Percentiles rank a stretch among this genome's conserved stretches.
Conservation (phyloP, 2,797 vertebrate genomes). For the Sardinella longiceps region DNA sequence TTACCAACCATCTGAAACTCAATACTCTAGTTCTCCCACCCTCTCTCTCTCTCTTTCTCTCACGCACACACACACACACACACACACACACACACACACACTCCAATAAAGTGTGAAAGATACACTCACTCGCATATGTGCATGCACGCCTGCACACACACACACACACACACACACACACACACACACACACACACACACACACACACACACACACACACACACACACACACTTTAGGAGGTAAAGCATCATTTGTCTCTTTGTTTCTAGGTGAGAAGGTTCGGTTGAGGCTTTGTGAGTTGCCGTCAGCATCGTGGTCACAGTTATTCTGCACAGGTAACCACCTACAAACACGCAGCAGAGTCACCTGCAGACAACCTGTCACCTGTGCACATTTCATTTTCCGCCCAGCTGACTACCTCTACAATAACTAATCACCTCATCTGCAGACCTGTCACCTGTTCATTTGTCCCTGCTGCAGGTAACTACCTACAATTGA, state of each 20-base stretch:
- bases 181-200: conserved; percentile 16
- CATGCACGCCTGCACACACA: no score
- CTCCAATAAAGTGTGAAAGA: not conserved
- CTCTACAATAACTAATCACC: not conserved
- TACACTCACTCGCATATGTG: conserved; percentile 1
- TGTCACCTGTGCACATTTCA: not conserved
- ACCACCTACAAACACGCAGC: not conserved
- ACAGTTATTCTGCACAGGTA: not conserved
- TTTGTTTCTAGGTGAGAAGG: not conserved
- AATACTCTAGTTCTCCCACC: conserved; percentile 49
- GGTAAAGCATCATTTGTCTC: not conserved
- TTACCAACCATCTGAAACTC: conserved; percentile 69
- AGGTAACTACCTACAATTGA: no score
- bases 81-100: conserved; percentile 29
- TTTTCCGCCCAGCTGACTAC: not conserved
- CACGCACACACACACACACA: not conserved
- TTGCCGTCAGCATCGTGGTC: conserved; percentile 8
- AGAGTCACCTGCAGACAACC: no score
- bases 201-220: conserved; percentile 16
- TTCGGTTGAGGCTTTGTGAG: not conserved
- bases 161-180: conserved; percentile 10
- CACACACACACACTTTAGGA: conserved; percentile 3
- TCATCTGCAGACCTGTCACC: not conserved
- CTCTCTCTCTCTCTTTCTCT: conserved; percentile 58
- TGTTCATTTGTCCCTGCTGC: not conserved